These are phyloP conservation scores for Parasteatoda lunata DNA, from an alignment of 2,888 invertebrate species.

Conservation along the genomic window DNA sequence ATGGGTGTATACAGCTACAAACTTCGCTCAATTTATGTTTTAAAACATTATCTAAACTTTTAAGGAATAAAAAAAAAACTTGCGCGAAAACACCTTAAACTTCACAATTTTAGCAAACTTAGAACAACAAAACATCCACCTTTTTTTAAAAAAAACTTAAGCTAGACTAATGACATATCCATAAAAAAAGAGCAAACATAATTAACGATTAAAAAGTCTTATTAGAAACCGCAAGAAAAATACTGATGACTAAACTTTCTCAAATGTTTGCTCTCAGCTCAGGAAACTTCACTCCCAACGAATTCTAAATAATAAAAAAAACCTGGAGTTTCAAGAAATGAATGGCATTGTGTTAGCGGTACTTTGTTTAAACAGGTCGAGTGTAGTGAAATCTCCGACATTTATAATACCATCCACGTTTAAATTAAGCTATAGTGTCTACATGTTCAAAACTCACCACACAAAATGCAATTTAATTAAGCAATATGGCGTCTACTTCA, in stretches of 20 bases:
- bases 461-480: slow-evolving; percentile 48
- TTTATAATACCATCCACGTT: slow-evolving; percentile 51
- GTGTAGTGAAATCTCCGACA: slow-evolving; percentile 43
- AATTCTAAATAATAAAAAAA: slow-evolving; percentile 8
- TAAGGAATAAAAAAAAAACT: too few species aligned
- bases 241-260: slow-evolving; percentile 19
- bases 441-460: slow-evolving; percentile 13
- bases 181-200: slow-evolving; percentile 2
- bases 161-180: too few species aligned
- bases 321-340: background rate
- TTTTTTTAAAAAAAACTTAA: too few species aligned
- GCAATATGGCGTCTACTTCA: slow-evolving; percentile 42
- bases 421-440: slow-evolving; percentile 61
- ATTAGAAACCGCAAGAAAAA: slow-evolving; percentile 50
- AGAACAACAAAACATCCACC: too few species aligned
- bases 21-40: too few species aligned
- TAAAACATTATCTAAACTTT: too few species aligned
- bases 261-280: slow-evolving; percentile 35
- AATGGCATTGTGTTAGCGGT: slow-evolving; percentile 1
- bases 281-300: background rate
- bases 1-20: too few species aligned
- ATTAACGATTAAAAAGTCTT: background rate
- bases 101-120: too few species aligned
- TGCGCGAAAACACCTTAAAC: too few species aligned
- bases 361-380: slow-evolving; percentile 52